Evolutionary conservation across 1,140 invertebrate genomes (phyloP).

Genomic region (Thrips palmi): DNA sequence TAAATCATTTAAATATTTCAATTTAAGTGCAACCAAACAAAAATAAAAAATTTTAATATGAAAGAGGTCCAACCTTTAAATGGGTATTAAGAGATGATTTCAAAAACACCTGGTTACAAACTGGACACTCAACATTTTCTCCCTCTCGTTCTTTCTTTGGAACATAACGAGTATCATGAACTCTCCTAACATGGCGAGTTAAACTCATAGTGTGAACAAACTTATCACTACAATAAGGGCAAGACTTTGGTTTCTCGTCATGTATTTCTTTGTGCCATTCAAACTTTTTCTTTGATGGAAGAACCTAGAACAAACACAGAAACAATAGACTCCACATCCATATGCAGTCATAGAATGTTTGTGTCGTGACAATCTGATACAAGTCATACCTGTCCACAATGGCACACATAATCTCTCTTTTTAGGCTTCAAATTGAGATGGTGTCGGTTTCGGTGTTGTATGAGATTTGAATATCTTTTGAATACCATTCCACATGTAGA

Average conservation of each 20-base stretch:
- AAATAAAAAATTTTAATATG: no score
- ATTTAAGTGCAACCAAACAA: no score
- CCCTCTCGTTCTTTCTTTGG: constrained; percentile 34
- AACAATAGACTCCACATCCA: no score
- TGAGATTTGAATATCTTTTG: constrained; percentile 63
- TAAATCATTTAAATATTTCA: no score
- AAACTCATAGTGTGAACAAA: constrained; percentile 65
- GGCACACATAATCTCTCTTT: constrained; percentile 56
- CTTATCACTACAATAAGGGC: constrained; percentile 61
- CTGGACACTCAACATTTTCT: constrained; percentile 57
- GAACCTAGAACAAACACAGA: no score
- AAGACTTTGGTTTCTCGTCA: constrained; percentile 61
- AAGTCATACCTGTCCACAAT: constrained; percentile 59
- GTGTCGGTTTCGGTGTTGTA: constrained; percentile 58
- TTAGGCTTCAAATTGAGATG: constrained; percentile 45
- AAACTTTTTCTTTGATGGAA: constrained; percentile 63
- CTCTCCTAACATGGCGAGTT: constrained; percentile 59
- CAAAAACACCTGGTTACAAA: constrained; percentile 62
- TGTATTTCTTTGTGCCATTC: constrained; percentile 73
- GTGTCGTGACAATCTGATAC: no score
- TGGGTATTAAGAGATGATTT: constrained; percentile 61
- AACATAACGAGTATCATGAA: constrained; percentile 58
- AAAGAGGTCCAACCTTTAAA: constrained; percentile 38
- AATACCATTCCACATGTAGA: constrained; percentile 66
- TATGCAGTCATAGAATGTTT: no score